A percentile compares a stretch with the other conserved stretches of the same genome.
Evolutionary conservation across 2,888 invertebrate species (phyloP).

Genomic region (Notodonta ziczac): DNA sequence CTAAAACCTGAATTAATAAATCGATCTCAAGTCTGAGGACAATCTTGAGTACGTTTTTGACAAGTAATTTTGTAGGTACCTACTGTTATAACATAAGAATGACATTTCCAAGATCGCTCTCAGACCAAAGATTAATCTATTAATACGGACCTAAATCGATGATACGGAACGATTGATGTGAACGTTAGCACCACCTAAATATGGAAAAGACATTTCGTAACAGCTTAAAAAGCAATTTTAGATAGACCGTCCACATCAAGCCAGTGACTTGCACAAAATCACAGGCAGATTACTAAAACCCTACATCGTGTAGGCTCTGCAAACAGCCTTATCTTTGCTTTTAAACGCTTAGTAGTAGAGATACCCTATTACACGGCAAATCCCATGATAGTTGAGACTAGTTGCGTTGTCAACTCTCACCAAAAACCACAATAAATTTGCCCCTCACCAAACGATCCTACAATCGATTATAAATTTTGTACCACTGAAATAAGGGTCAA

Average conservation of each 20-base stretch:
- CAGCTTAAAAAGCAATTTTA: background rate
- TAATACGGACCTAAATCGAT: too few species aligned
- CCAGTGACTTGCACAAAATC: constrained; percentile 34
- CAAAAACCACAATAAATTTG: constrained; percentile 42
- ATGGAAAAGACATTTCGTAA: background rate
- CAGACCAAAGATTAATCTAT: too few species aligned
- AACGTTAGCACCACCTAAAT: background rate
- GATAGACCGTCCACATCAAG: background rate
- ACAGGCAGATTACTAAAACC: constrained; percentile 52
- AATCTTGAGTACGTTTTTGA: too few species aligned
- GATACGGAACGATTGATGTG: too few species aligned
- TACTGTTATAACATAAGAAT: too few species aligned
- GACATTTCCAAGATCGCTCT: too few species aligned
- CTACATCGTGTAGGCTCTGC: constrained; percentile 50
- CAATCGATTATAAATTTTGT: constrained; percentile 38
- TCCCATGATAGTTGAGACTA: constrained; percentile 79
- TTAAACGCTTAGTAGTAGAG: constrained; percentile 63
- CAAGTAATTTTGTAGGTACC: too few species aligned
- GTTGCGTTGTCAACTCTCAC: constrained; percentile 75
- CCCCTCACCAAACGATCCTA: constrained; percentile 6
- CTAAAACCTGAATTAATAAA: too few species aligned
- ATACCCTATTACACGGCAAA: constrained; percentile 74
- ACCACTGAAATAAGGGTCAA: constrained; percentile 4
- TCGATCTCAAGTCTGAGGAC: too few species aligned
- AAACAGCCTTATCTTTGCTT: constrained; percentile 61